phyloP scores from a whole-genome alignment of 2,888 invertebrate genomes.

The Dicyrtoma fusca region DNA sequence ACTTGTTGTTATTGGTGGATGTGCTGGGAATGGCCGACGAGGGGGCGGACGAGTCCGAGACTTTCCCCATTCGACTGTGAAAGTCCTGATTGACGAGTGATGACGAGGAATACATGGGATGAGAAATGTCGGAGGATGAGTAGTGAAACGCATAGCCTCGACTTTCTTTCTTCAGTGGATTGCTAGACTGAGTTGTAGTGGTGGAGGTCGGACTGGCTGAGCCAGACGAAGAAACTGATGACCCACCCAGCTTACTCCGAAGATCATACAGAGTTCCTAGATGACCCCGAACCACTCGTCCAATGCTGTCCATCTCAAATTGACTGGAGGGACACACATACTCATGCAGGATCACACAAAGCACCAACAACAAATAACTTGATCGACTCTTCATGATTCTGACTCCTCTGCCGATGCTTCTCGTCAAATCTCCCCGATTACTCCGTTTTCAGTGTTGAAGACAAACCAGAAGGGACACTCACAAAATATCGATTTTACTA shows the following conservation, averaged over 20 bases:
- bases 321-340: conserved; percentile 31
- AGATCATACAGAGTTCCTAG: conserved; percentile 54
- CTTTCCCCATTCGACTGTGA: conserved; percentile 54
- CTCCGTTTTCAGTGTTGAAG: not conserved
- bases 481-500: too few relatives aligned
- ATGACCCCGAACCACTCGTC: conserved; percentile 51
- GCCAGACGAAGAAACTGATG: conserved; percentile 25
- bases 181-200: not conserved
- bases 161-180: conserved; percentile 49
- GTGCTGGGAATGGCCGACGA: not conserved
- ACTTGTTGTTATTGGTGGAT: conserved; percentile 6
- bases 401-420: not conserved
- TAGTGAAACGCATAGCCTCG: conserved; percentile 56
- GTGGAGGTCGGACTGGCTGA: not conserved
- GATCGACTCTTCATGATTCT: conserved; percentile 7
- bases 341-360: not conserved
- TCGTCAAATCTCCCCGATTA: not conserved
- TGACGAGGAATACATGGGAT: conserved; percentile 42
- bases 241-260: conserved; percentile 49
- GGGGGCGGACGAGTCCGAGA: conserved; percentile 36
- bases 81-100: conserved; percentile 38
- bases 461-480: too few relatives aligned
- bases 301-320: conserved; percentile 50
- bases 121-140: conserved; percentile 48
- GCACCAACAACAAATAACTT: conserved; percentile 17